Evolutionary conservation across 2,797 vertebrate genomes (phyloP), one percentile per base, ranked within the genome.

Genomic region (Urophycis tenuis): DNA sequence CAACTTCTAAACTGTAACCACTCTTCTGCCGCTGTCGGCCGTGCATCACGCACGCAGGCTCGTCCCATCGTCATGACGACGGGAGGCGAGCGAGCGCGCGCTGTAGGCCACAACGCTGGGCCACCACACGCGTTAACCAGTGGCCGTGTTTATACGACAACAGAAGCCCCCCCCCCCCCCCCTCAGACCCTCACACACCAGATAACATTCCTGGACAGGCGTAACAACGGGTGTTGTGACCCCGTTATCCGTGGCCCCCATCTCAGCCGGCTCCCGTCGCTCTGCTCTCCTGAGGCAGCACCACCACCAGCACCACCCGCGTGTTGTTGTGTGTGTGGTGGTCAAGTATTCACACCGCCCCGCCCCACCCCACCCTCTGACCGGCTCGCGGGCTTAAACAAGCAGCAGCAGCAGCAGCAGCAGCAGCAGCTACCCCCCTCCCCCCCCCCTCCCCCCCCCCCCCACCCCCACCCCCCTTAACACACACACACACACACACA

Each of bases 1-100:
- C 22, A 22, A 53, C 64, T 77, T 73, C 11, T 53, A 72, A 67
- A 72, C 79, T 67, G n/a, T n/a, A n/a, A n/a, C 29, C 29, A 15
- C 15, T 12, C 15, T 34, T 1, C 12, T 49, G 78, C 49, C 35
- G 14, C 36, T 22, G 25, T 35, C 10, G 33, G n/a, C n/a, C 25
- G 32, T 12, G 34, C 11, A n/a, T 25, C 19, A 12, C 33, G 67
- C n/a, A 19, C n/a, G 53, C 1, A 17, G 60, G 60, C 10, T 12
- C 11, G 5, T 67, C 12, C n/a, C 0, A 12, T 3, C 60, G 5
- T 3, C 60, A 67, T 3, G 12, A 67, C 4, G 14, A 67, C 60
- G 11, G 14, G 1, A 29, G 60, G 60, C n/a, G 11, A 67, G 60
- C 1, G 25, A 11, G 60, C 25, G 60, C 1, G 25, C 12, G 60